phyloP scores from a whole-genome alignment of 64 coral and sea anemone genomes.

The Catalaphyllia jardinei region DNA sequence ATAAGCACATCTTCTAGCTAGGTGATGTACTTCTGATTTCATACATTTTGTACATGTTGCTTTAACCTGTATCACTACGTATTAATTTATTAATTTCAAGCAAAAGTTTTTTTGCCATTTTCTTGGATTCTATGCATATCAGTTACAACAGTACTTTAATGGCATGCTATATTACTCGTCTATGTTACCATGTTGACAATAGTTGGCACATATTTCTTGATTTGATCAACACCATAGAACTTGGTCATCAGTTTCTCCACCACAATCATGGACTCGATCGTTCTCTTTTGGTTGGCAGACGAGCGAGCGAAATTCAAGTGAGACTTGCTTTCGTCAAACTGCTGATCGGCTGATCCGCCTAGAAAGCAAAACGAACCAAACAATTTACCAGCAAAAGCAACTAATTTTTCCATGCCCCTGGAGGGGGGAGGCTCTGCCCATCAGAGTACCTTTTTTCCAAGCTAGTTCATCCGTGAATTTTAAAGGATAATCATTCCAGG shows the following conservation, averaged over 20 bases:
- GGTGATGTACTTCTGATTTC: too few species aligned
- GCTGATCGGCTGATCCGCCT: not conserved
- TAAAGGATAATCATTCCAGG: too few species aligned
- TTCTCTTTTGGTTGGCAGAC: not conserved
- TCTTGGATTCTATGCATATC: not conserved
- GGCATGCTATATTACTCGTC: not conserved
- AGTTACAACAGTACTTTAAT: too few species aligned
- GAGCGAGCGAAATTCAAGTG: not conserved
- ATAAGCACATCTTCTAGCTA: too few species aligned
- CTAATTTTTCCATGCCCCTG: too few species aligned
- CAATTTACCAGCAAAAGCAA: too few species aligned
- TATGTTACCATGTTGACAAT: conserved; percentile 54
- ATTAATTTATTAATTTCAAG: too few species aligned
- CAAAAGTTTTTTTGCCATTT: too few species aligned
- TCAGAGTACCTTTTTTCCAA: too few species aligned
- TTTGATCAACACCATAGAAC: conserved; percentile 51
- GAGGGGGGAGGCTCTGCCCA: too few species aligned
- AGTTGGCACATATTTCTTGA: conserved; percentile 63
- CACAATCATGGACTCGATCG: conserved; percentile 60
- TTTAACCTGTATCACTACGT: not conserved
- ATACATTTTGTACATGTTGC: not conserved
- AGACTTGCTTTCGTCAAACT: not conserved
- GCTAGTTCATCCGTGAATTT: too few species aligned
- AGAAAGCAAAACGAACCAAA: not conserved
- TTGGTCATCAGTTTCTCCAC: conserved; percentile 45